Evolutionary conservation across 1,140 invertebrate species (phyloP).

Genomic region (Zaprionus kolodkinae): DNA sequence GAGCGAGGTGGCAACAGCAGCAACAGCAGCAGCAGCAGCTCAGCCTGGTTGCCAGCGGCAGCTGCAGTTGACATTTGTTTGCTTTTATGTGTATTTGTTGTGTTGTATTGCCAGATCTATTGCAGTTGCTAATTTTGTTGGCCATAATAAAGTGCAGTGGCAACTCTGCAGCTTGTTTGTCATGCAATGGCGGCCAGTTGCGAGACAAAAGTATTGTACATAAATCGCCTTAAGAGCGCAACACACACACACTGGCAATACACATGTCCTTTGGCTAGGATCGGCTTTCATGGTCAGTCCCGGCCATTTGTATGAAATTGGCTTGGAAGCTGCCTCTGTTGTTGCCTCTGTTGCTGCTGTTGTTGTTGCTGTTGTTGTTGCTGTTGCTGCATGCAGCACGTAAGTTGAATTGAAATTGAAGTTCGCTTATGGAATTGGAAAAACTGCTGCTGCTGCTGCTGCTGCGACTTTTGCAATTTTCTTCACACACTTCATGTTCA

Average conservation of each 20-base stretch:
- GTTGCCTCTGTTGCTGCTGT: background rate
- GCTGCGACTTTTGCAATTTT: conserved; percentile 76
- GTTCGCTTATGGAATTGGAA: conserved; percentile 78
- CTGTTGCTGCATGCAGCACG: conserved; percentile 58
- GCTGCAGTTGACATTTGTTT: conserved; percentile 71
- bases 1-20: background rate
- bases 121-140: conserved; percentile 59
- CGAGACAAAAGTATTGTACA: conserved; percentile 60
- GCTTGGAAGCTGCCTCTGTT: conserved; percentile 48
- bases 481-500: conserved; percentile 80
- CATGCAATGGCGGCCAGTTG: conserved; percentile 37
- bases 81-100: conserved; percentile 63
- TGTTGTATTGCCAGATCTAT: conserved; percentile 24
- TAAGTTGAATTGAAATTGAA: conserved; percentile 81
- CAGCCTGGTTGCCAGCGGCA: conserved; percentile 21
- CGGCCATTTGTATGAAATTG: conserved; percentile 73
- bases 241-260: conserved; percentile 9
- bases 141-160: conserved; percentile 45
- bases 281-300: conserved; percentile 55
- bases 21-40: background rate
- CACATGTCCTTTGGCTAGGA: conserved; percentile 28
- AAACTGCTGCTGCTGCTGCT: conserved; percentile 52
- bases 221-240: conserved; percentile 68
- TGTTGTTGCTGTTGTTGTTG: conserved; percentile 24
- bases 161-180: conserved; percentile 49